These are phyloP conservation scores for Ia io DNA, from an alignment of 2,113 vertebrate species.

Conservation along the genomic window DNA sequence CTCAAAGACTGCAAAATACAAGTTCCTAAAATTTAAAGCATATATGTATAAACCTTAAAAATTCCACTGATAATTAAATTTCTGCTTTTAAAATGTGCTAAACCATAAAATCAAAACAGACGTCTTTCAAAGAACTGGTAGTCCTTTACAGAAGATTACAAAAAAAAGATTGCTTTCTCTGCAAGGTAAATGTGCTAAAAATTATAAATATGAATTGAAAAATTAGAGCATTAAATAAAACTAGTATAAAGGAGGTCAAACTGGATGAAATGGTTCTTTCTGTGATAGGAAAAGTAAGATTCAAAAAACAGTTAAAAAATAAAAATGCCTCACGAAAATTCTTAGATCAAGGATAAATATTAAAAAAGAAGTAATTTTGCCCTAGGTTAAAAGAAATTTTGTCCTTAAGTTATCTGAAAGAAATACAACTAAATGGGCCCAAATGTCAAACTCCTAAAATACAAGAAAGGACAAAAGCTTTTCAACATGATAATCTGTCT, in stretches of 20 bases:
- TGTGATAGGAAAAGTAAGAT: constrained; percentile 32
- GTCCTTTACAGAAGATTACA: neutral
- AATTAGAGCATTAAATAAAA: constrained; percentile 11
- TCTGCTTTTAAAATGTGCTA: constrained; percentile 29
- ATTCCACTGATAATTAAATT: constrained; percentile 5
- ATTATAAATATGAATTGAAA: neutral
- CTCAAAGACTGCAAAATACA: neutral
- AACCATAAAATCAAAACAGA: constrained; percentile 30
- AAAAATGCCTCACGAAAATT: neutral
- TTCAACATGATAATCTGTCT: neutral
- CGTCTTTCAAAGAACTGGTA: neutral
- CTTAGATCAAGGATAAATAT: neutral
- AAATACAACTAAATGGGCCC: neutral
- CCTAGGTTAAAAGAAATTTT: neutral
- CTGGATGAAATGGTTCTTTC: neutral
- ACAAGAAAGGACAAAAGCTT: constrained; percentile 28
- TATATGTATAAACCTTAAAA: constrained; percentile 5
- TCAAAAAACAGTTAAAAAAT: constrained; percentile 15
- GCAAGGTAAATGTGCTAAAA: constrained; percentile 20
- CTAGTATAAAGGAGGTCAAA: neutral
- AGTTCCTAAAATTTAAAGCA: constrained; percentile 38
- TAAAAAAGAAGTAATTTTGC: neutral
- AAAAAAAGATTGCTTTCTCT: neutral
- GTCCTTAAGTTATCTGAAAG: neutral
- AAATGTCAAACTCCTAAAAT: constrained; percentile 33